Base-by-base conservation (phyloP, 2,113 vertebrate genomes). In the Etheostoma spectabile region DNA sequence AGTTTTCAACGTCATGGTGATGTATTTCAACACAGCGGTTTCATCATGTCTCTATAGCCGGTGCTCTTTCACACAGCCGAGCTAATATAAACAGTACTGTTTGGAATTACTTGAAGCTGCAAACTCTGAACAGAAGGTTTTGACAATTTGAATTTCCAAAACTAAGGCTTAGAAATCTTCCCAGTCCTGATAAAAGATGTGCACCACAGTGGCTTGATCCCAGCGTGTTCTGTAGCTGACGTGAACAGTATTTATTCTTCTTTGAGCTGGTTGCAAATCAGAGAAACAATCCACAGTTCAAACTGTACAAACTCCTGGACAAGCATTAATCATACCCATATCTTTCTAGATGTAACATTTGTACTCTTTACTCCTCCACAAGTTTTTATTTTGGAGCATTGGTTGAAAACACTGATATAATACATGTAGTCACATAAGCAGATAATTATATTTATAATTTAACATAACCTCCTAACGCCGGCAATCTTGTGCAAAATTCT, bases 1-100 rank as follows among this genome's bases (percentile, higher is more conserved):
- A 91, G 88, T 91, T 88, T 87, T 83, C 76, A 92, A 89, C 22
- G 71, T 83, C 79, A 87, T 74, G 73, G 86, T 86, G 85, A 86
- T 64, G 87, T 88, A 88, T 80, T 92, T 87, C 80, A 84, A 89
- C 79, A 87, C 74, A 67, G 79, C 86, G 90, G 91, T 92, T 92
- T 90, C 69, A 84, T 84, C 74, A 60, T 77, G 66, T 84, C 57
- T 73, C 30, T 80, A 65, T 80, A 66, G 74, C 79, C 57, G 80
- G 86, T 81, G 76, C 68, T 71, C 77, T 57, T 73, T 86, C 88
- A 86, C 61, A 18, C 49, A 80, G 65, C 75, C 62, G 66, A 53
- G 82, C 77, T 80, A 60, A 88, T 85, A 86, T 52, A 83, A 91
- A 90, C 38, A 67, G 57, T 73, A 69, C 84, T 88, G 79, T 92